A percentile compares a stretch with the other conserved stretches of the same genome.
Conservation (phyloP, 2,797 vertebrate species). For the Ctenopoma multispine region DNA sequence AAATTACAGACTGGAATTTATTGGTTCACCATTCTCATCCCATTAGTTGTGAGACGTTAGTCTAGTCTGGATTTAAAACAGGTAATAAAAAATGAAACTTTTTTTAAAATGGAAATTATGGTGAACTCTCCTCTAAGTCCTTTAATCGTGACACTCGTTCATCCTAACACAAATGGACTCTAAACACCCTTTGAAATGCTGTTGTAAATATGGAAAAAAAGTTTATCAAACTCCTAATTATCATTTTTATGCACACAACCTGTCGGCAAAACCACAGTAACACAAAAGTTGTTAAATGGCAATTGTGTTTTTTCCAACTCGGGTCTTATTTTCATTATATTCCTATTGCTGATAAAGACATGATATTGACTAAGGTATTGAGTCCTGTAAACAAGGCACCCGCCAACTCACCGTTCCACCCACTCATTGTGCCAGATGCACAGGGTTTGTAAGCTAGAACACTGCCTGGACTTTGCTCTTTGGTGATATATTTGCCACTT, state of each 20-base stretch:
- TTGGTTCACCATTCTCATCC: conserved; percentile 12
- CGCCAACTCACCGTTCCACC: neutral
- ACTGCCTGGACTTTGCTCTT: neutral
- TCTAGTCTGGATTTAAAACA: conserved; percentile 13
- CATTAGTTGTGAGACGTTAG: conserved; percentile 13
- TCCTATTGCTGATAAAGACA: neutral
- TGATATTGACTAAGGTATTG: neutral
- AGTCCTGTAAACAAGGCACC: neutral
- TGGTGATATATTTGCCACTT: neutral
- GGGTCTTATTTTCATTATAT: conserved; percentile 13
- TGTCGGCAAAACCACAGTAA: conserved; percentile 9
- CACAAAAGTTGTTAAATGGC: neutral
- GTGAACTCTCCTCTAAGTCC: neutral
- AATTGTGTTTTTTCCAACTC: neutral
- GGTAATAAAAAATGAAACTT: neutral
- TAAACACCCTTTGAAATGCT: conserved; percentile 23
- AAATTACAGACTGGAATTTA: conserved; percentile 20
- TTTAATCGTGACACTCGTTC: conserved; percentile 12
- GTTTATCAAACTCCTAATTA: neutral
- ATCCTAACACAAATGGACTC: conserved; percentile 11
- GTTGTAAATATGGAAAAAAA: conserved; percentile 20
- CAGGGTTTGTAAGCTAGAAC: neutral
- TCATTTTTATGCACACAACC: neutral
- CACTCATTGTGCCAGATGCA: neutral
- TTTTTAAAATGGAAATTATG: neutral